Evolutionary conservation across 2,888 invertebrate species (phyloP).

Genomic region (Lamellibrachia columna): DNA sequence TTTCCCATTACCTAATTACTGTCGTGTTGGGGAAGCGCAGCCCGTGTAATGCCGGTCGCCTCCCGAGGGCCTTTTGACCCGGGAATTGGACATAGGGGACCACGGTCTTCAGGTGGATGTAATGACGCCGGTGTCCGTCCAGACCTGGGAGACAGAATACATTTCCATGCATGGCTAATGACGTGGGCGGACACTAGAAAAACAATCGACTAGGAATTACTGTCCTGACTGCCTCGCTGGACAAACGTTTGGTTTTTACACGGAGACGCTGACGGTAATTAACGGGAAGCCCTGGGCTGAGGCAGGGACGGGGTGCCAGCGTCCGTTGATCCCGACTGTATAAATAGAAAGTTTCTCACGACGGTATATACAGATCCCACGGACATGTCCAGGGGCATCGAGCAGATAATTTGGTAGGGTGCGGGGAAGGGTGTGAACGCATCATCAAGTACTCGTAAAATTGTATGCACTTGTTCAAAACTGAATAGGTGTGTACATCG

Average conservation of each 20-base stretch:
- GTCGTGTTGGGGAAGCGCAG: neutral
- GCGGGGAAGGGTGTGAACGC: neutral
- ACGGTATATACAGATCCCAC: neutral
- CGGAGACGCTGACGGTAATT: neutral
- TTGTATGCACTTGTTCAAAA: neutral
- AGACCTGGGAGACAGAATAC: neutral
- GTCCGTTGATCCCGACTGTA: neutral
- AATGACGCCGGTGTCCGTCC: neutral
- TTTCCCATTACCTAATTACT: constrained; percentile 9
- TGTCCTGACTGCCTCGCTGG: neutral
- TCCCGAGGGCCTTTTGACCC: constrained; percentile 16
- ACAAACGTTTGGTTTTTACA: constrained; percentile 8
- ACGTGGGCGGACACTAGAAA: constrained; percentile 16
- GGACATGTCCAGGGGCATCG: neutral
- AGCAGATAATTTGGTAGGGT: neutral
- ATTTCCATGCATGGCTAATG: constrained; percentile 1
- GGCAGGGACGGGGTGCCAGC: neutral
- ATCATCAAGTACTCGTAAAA: neutral
- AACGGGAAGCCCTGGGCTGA: neutral
- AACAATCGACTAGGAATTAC: constrained; percentile 12
- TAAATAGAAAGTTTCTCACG: constrained; percentile 5
- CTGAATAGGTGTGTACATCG: neutral
- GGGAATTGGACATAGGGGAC: constrained; percentile 16
- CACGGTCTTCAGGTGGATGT: neutral
- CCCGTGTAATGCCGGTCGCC: neutral